phyloP scores from a whole-genome alignment of 2,888 invertebrate genomes.

The Trissolcus japonicus region DNA sequence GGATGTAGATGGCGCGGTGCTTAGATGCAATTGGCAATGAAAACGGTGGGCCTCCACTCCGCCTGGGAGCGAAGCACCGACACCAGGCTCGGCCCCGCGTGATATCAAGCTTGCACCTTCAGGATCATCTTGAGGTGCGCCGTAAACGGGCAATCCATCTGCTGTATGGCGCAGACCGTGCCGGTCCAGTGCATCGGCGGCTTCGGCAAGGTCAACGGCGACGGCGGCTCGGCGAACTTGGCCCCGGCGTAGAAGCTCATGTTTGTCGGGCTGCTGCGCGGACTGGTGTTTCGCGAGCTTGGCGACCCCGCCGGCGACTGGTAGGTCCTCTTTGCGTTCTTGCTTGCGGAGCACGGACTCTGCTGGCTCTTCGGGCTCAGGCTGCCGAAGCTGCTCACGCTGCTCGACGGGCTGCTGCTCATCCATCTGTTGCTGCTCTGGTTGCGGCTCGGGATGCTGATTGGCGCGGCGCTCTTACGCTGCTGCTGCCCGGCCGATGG shows the following conservation, averaged over 20 bases:
- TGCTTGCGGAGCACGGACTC: slow-evolving; percentile 62
- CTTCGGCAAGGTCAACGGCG: slow-evolving; percentile 86
- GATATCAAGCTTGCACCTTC: slow-evolving; percentile 73
- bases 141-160: slow-evolving; percentile 59
- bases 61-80: slow-evolving; percentile 59
- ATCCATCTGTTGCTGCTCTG: slow-evolving; percentile 42
- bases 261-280: slow-evolving; percentile 72
- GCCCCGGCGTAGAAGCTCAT: slow-evolving; percentile 81
- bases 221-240: slow-evolving; percentile 89
- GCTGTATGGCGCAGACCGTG: slow-evolving; percentile 28
- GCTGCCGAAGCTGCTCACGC: slow-evolving; percentile 65
- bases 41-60: slow-evolving; percentile 42
- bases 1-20: slow-evolving; percentile 16
- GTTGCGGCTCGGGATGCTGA: slow-evolving; percentile 55
- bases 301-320: slow-evolving; percentile 59
- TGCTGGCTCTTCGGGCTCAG: slow-evolving; percentile 38
- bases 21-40: slow-evolving; percentile 20
- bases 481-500: background rate
- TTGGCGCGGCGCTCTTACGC: slow-evolving; percentile 8
- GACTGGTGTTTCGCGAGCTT: slow-evolving; percentile 66
- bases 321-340: slow-evolving; percentile 6
- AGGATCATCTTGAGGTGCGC: slow-evolving; percentile 72
- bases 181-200: slow-evolving; percentile 88
- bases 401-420: slow-evolving; percentile 3
- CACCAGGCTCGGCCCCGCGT: slow-evolving; percentile 45